Evolutionary conservation across 2,797 vertebrate species (phyloP).

Genomic region (Diceros bicornis): DNA sequence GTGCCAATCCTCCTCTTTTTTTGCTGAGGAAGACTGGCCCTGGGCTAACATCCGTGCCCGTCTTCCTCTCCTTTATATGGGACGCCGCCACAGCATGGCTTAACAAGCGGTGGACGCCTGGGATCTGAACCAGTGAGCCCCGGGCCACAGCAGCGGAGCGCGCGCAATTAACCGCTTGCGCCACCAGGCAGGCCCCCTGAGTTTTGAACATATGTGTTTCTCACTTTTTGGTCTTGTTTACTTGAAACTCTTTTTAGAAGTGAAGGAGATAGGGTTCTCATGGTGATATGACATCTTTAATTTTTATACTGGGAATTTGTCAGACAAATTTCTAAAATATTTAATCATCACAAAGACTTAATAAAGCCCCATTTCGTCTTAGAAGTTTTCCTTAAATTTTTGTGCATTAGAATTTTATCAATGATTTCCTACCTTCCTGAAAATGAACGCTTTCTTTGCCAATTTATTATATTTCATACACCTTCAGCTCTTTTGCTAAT

Average conservation of each 20-base stretch:
- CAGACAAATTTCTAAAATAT: constrained; percentile 16
- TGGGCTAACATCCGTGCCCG: too few species aligned
- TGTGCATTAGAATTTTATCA: background rate
- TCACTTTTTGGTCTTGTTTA: constrained; percentile 1
- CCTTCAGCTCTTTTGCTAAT: background rate
- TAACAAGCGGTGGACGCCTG: too few species aligned
- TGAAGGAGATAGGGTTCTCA: background rate
- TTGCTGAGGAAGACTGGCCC: too few species aligned
- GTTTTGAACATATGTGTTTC: background rate
- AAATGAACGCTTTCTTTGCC: background rate
- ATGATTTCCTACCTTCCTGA: background rate
- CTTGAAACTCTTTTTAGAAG: background rate
- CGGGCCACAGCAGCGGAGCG: too few species aligned
- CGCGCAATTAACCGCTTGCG: too few species aligned
- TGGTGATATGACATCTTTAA: background rate
- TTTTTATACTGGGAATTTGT: background rate
- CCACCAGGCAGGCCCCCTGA: background rate
- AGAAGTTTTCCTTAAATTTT: constrained; percentile 36
- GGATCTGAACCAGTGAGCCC: too few species aligned
- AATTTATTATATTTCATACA: background rate
- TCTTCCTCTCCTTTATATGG: too few species aligned
- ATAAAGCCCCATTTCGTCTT: constrained; percentile 3
- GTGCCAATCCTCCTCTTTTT: too few species aligned
- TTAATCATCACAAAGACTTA: background rate
- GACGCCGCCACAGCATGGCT: too few species aligned